Evolutionary conservation across 2,113 vertebrate species (phyloP).

Genomic region (Halcyon senegalensis): DNA sequence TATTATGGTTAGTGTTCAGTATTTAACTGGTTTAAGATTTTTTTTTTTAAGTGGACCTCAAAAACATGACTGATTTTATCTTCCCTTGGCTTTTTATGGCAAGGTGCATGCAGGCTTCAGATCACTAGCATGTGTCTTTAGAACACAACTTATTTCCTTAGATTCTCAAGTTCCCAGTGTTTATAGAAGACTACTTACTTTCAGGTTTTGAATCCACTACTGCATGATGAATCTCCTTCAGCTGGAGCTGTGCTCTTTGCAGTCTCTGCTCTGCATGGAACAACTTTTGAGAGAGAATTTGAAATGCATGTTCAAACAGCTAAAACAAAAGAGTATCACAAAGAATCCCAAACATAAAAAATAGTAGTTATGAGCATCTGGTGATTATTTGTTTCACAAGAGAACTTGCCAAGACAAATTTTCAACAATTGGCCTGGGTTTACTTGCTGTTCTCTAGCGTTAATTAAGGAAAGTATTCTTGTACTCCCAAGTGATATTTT

Average conservation of each 20-base stretch:
- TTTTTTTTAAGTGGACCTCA: neutral
- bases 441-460: neutral
- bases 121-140: neutral
- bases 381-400: neutral
- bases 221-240: conserved; percentile 91
- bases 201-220: conserved; percentile 92
- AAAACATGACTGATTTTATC: neutral
- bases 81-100: neutral
- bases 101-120: neutral
- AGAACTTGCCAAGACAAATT: neutral
- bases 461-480: neutral
- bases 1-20: neutral
- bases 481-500: neutral
- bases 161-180: neutral
- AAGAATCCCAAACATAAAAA: neutral
- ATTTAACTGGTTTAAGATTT: neutral
- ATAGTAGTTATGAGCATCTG: neutral
- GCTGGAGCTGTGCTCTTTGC: conserved; percentile 88
- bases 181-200: conserved; percentile 81
- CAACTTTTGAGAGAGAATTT: conserved; percentile 79
- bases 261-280: conserved; percentile 91
- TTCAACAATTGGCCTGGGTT: neutral
- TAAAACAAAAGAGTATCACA: neutral
- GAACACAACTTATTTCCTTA: neutral
- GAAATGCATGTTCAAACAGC: neutral